A percentile compares a stretch with the other conserved stretches of the same genome.
These are phyloP conservation scores for Sylvicapra grimmia DNA, from an alignment of 2,113 vertebrate species.

Conservation along the genomic window DNA sequence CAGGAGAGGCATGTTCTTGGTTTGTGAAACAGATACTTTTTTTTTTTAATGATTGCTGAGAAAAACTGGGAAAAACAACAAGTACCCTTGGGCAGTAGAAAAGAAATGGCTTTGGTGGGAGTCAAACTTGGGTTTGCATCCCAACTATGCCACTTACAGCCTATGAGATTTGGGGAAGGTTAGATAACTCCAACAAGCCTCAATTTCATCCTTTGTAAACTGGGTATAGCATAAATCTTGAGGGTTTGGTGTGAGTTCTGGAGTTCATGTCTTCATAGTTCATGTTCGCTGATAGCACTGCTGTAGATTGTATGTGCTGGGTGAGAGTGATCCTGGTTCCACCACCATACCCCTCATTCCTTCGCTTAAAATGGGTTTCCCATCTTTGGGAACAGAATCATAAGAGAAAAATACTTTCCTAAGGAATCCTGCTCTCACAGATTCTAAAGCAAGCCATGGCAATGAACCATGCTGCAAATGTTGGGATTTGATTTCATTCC, in stretches of 20 bases:
- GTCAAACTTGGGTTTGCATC: neutral
- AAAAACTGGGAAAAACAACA: neutral
- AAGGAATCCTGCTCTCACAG: neutral
- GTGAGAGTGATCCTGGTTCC: neutral
- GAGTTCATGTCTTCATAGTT: rapidly evolving
- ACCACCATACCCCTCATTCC: neutral
- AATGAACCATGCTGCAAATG: neutral
- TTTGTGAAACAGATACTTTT: neutral
- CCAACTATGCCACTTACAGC: neutral
- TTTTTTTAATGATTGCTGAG: neutral
- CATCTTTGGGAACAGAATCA: neutral
- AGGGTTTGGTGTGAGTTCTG: neutral
- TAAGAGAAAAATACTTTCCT: neutral
- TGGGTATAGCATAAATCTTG: neutral
- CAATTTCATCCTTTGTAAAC: neutral
- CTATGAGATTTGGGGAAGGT: neutral
- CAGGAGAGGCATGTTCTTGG: neutral
- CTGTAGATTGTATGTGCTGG: rapidly evolving
- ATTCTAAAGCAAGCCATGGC: neutral
- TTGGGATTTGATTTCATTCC: neutral
- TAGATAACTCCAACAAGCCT: neutral
- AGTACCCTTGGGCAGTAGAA: neutral
- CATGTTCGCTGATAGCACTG: rapidly evolving
- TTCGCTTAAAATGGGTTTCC: neutral
- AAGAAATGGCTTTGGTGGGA: neutral